Evolutionary conservation across 2,888 invertebrate genomes (phyloP).

Genomic region (Apoderus coryli): DNA sequence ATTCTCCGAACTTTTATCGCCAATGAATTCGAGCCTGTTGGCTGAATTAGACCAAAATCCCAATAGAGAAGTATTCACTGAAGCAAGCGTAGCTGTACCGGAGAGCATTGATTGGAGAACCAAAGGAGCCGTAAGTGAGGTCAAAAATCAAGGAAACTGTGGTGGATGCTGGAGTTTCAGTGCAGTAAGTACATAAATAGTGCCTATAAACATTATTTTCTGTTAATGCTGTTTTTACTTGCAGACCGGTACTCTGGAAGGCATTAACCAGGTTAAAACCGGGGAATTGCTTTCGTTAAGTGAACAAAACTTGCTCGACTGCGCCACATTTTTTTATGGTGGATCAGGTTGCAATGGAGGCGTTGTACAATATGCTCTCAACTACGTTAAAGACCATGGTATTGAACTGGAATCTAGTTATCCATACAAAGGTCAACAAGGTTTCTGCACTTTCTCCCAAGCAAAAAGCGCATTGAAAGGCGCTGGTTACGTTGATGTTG

Average conservation of each 20-base stretch:
- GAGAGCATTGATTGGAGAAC: slow-evolving; percentile 14
- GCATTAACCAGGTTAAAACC: slow-evolving; percentile 4
- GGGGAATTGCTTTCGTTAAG: slow-evolving; percentile 8
- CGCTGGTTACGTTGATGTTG: slow-evolving; percentile 60
- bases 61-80: too few relatives aligned
- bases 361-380: slow-evolving; percentile 11
- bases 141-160: slow-evolving; percentile 15
- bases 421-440: slow-evolving; percentile 67
- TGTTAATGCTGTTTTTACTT: too few relatives aligned
- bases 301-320: slow-evolving; percentile 12
- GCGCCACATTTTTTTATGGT: slow-evolving; percentile 6
- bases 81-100: slow-evolving; percentile 7
- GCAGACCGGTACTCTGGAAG: slow-evolving; percentile 13
- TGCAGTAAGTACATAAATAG: slow-evolving; percentile 13
- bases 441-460: slow-evolving; percentile 50
- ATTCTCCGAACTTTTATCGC: too few relatives aligned
- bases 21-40: too few relatives aligned
- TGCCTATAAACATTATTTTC: slow-evolving; percentile 1
- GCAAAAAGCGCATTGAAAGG: slow-evolving; percentile 69
- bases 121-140: slow-evolving; percentile 12
- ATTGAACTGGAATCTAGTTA: slow-evolving; percentile 51
- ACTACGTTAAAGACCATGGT: slow-evolving; percentile 13
- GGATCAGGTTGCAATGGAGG: slow-evolving; percentile 14
- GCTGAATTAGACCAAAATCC: too few relatives aligned
- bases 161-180: slow-evolving; percentile 16